phyloP scores from a whole-genome alignment of 1,140 invertebrate species.

The Aethina tumida region DNA sequence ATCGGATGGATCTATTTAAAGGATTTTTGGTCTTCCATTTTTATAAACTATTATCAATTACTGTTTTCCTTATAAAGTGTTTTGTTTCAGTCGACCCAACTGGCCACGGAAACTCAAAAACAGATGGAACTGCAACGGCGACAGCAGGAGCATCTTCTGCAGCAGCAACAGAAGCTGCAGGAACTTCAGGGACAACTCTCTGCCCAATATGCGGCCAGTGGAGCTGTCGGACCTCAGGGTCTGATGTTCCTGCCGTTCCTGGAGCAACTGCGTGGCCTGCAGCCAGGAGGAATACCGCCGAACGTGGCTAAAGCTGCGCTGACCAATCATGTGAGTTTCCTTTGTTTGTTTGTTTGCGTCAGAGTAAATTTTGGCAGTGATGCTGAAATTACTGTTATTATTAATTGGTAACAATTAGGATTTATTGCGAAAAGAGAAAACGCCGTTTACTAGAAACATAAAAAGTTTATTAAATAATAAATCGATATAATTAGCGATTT shows the following conservation, averaged over 20 bases:
- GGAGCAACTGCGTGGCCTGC: constrained; percentile 40
- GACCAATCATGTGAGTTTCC: constrained; percentile 31
- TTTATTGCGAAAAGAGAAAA: too few species aligned
- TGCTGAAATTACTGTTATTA: too few species aligned
- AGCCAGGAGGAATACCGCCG: constrained; percentile 19
- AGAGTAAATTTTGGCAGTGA: too few species aligned
- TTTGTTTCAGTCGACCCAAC: constrained; percentile 29
- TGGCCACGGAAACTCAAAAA: constrained; percentile 34
- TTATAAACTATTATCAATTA: too few species aligned
- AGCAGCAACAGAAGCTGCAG: constrained; percentile 42
- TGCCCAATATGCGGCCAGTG: constrained; percentile 30
- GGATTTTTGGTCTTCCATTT: too few species aligned
- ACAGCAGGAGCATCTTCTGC: constrained; percentile 41
- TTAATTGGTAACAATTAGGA: too few species aligned
- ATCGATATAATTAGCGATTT: too few species aligned
- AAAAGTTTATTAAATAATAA: too few species aligned
- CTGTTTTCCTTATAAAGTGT: constrained; percentile 10
- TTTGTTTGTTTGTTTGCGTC: too few species aligned
- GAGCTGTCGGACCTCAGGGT: constrained; percentile 29
- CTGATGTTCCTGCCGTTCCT: constrained; percentile 47
- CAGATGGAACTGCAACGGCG: constrained; percentile 37
- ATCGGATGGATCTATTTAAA: too few species aligned
- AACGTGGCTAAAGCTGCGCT: constrained; percentile 24
- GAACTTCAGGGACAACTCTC: constrained; percentile 40
- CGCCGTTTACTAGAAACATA: too few species aligned